Evolutionary conservation across 2,888 invertebrate genomes (phyloP), one percentile per base, ranked within the genome.

Genomic region (Allygus modestus): DNA sequence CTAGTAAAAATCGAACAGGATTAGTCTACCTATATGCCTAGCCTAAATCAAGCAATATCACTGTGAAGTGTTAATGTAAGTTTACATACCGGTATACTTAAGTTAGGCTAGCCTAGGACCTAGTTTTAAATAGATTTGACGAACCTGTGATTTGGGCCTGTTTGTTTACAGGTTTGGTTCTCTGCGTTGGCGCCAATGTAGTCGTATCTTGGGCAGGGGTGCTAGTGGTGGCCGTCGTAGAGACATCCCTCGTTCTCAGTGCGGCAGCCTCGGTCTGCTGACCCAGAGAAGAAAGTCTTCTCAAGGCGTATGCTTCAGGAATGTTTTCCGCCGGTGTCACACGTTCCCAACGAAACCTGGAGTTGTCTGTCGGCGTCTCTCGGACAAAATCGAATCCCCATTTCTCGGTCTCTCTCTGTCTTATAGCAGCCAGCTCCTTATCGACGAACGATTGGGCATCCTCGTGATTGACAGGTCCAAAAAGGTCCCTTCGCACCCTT

Each of bases 401-500:
- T 33, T 65, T 84, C 31, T 82, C 84, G 9, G 82, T 58, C 17
- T 84, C 69, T 17, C 65, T 37, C 33, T 46, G 23, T 41, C 65
- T 73, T 0, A 82, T 77, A 15, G 75, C 46, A 0, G 84, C 84
- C 43, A 84, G 46, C 65, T 84, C 82, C 23, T 81, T 73, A 43
- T 84, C 84, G 12, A 82, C 82, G 23, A 84, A 77, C 20, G 75
- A 23, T 31, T 73, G 43, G 26, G 75, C 82, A 4, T 84, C 82
- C 43, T 84, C 84, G 33, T 77, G 84, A 33, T 84, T 73, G 17
- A 84, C 77, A 12, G 84, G 84, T 26, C 84, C 84, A 31, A 84
- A 84, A 1, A 84, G 77, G 65, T 77, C 82, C 65, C 82, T 82
- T 33, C 82, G 37, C 15, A 75, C 82, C 28, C 84, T 54, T 7